Conservation (phyloP, 2,113 vertebrate genomes). For the Morone saxatilis region DNA sequence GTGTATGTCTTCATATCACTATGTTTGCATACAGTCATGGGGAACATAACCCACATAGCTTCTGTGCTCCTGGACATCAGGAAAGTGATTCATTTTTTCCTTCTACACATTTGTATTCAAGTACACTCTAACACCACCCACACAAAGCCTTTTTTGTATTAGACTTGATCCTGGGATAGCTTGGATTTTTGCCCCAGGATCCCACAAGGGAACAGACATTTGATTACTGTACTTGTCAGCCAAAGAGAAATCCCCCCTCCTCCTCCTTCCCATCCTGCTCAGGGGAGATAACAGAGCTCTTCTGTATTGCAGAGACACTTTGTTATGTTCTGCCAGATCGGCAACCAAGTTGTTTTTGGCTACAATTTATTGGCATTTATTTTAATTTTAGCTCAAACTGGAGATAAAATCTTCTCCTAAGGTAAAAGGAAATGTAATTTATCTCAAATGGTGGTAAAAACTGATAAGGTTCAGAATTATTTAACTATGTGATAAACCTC, state of each 20-base stretch:
- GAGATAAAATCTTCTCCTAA: not conserved
- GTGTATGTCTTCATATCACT: not conserved
- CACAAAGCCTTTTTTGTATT: conserved; percentile 63
- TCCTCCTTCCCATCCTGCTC: conserved; percentile 42
- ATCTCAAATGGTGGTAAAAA: not conserved
- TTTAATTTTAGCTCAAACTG: conserved; percentile 13
- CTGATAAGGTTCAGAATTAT: not conserved
- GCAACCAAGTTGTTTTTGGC: conserved; percentile 32
- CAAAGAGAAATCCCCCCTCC: conserved; percentile 46
- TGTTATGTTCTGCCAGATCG: conserved; percentile 30
- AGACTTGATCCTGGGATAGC: conserved; percentile 54
- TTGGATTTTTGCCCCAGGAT: conserved; percentile 59
- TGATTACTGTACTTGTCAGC: conserved; percentile 71
- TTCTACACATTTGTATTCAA: conserved; percentile 42
- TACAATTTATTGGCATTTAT: not conserved
- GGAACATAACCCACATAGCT: not conserved
- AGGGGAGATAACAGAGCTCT: conserved; percentile 64
- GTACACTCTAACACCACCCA: conserved; percentile 36
- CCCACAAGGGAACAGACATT: conserved; percentile 66
- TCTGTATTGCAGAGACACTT: conserved; percentile 41
- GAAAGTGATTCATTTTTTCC: conserved; percentile 35
- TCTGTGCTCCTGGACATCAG: conserved; percentile 4
- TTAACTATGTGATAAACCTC: too few relatives aligned
- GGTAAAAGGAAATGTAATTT: not conserved
- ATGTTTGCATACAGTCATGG: not conserved